A percentile compares a stretch with the other conserved stretches of the same genome.
phyloP scores from a whole-genome alignment of 2,797 vertebrate genomes.

The Microcaecilia unicolor region DNA sequence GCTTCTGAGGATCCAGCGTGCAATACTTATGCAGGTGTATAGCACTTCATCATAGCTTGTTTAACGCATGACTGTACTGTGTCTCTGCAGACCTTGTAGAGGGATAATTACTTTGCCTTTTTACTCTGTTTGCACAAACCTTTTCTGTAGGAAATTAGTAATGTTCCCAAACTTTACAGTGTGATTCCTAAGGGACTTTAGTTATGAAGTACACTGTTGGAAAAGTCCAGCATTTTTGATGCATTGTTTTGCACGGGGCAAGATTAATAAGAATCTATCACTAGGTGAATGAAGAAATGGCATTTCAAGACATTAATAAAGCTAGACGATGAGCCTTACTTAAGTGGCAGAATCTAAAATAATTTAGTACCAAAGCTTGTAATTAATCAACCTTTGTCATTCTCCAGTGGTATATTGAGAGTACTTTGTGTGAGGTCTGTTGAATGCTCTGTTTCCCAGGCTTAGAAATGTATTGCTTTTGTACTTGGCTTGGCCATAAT shows the following conservation, averaged over 20 bases:
- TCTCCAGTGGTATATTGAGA: slow-evolving; percentile 17
- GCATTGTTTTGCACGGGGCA: no score
- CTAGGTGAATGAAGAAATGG: not conserved
- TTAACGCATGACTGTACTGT: no score
- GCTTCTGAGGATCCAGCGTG: no score
- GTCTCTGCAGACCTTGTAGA: no score
- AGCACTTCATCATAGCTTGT: no score
- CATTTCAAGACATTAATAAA: slow-evolving; percentile 18
- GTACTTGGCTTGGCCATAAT: slow-evolving; percentile 9
- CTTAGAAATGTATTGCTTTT: slow-evolving; percentile 29
- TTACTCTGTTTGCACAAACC: no score
- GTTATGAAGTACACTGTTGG: slow-evolving; percentile 8
- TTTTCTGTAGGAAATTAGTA: no score
- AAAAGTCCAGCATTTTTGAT: slow-evolving; percentile 24
- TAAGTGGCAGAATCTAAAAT: slow-evolving; percentile 4
- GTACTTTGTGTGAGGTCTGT: slow-evolving; percentile 9
- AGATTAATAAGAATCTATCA: no score
- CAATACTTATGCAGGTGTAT: no score
- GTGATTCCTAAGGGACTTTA: slow-evolving; percentile 4
- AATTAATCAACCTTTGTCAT: slow-evolving; percentile 39
- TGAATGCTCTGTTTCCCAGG: slow-evolving; percentile 8
- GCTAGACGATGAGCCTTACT: not conserved
- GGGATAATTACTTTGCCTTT: no score
- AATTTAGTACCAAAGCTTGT: slow-evolving; percentile 35
- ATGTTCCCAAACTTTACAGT: not conserved